Evolutionary conservation across 2,113 vertebrate genomes (phyloP), one percentile per base, ranked within the genome.

Genomic region (Dasyprocta punctata): DNA sequence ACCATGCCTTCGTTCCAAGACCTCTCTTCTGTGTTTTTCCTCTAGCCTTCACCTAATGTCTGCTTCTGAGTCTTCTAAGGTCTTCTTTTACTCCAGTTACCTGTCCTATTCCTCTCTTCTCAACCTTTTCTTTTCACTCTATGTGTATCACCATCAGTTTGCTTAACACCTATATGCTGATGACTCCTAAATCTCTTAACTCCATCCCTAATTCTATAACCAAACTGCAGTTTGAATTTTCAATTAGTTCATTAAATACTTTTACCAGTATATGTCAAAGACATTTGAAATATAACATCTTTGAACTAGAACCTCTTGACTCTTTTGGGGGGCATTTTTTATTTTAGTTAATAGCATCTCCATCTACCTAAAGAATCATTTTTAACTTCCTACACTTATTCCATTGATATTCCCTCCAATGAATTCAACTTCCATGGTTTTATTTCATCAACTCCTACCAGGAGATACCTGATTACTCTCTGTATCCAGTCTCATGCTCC

Each of bases 401-500:
- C 36, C 26, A 77, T 33, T 33, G 78, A 63, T 56, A 71, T 38
- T 38, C 89, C 7, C 20, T 78, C 75, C 92, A 91, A 85, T 94
- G 9, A 13, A 92, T 89, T 52, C 1, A 19, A 56, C 1, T 65
- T 85, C 17, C 67, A 73, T 92, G 61, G 36, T 36, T 58, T 97
- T 80, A 54, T 69, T 92, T 92, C 49, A 83, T 90, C 61, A 92
- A 33, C 54, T 94, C 19, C 71, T 12, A 94, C 47, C n/a, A 82
- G 88, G 1, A 47, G 10, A 7, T 33, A 92, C 60, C 3, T 83
- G 20, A 41, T 56, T 92, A 38, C 33, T 85, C n/a, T 90, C 26
- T 89, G 4, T 81, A 47, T 78, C 41, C 16, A 75, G 36, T 87
- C 52, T 61, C 67, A 67, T 22, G 24, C 13, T 94, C 0, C 7